Evolutionary conservation across 92 coral and sea anemone species (phyloP).

Genomic region (Porites lobata): DNA sequence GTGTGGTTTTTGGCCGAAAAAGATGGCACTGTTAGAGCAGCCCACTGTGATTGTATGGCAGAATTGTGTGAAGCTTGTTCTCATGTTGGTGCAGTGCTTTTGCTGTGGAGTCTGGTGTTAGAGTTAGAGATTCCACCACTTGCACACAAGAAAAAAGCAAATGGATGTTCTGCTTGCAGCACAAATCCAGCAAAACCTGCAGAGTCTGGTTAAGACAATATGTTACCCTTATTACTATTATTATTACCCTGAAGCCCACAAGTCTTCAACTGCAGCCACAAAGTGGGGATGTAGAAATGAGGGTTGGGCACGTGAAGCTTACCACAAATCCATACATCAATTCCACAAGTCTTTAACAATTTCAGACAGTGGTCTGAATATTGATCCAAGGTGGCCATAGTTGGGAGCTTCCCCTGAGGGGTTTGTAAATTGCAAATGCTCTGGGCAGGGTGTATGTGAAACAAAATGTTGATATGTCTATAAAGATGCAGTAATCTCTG

Average conservation of each 20-base stretch:
- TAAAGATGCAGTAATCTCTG: conserved; percentile 25
- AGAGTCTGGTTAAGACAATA: conserved; percentile 52
- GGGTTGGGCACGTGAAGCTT: conserved; percentile 51
- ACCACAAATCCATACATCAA: conserved; percentile 42
- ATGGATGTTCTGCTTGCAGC: conserved; percentile 26
- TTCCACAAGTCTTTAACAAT: conserved; percentile 44
- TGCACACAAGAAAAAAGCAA: too few species aligned
- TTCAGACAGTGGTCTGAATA: conserved; percentile 67
- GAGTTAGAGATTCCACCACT: background rate
- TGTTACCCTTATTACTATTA: conserved; percentile 20
- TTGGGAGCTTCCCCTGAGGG: conserved; percentile 71
- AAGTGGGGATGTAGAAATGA: conserved; percentile 43
- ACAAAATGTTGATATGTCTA: conserved; percentile 62
- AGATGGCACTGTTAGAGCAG: conserved; percentile 55
- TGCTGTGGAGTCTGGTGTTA: conserved; percentile 23
- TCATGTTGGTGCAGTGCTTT: background rate
- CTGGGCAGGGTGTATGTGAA: conserved; percentile 60
- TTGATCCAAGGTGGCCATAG: conserved; percentile 53
- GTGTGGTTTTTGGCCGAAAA: conserved; percentile 60
- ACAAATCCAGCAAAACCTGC: conserved; percentile 64
- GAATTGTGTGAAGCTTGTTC: background rate
- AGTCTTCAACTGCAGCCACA: conserved; percentile 50
- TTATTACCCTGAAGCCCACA: conserved; percentile 39
- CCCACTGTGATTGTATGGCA: conserved; percentile 65
- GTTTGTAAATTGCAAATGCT: conserved; percentile 60